These are phyloP conservation scores for Odontothrips loti DNA, from an alignment of 2,888 invertebrate species.

Conservation along the genomic window DNA sequence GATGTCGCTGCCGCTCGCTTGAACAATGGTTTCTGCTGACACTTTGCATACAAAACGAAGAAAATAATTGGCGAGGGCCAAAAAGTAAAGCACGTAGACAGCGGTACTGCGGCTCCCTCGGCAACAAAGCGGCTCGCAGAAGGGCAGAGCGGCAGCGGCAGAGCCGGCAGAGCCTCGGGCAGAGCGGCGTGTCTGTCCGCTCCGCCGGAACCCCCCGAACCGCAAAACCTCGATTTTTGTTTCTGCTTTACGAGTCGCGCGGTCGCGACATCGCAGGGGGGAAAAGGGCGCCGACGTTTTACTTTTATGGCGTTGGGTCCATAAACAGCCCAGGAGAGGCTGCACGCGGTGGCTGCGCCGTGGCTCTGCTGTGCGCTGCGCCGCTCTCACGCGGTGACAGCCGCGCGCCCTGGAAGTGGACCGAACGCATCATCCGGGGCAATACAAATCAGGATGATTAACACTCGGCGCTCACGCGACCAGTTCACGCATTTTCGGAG, in stretches of 20 bases:
- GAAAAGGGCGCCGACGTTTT: constrained; percentile 1
- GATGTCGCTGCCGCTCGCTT: too few relatives aligned
- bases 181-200: neutral
- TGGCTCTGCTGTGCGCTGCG: neutral
- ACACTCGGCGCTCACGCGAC: neutral
- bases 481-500: neutral
- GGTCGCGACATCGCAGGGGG: neutral
- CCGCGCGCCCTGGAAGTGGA: neutral
- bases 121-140: too few relatives aligned
- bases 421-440: neutral
- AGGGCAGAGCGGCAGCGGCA: too few relatives aligned
- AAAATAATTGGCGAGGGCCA: too few relatives aligned
- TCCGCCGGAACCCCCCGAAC: neutral
- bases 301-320: constrained; percentile 1
- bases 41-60: constrained; percentile 1
- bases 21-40: neutral
- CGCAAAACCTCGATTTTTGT: neutral
- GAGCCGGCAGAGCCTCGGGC: too few relatives aligned
- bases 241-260: neutral
- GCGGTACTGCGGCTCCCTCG: too few relatives aligned
- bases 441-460: neutral
- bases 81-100: too few relatives aligned
- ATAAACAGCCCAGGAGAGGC: neutral
- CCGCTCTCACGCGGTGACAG: neutral
- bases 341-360: neutral